These are phyloP conservation scores for Pseudomugil gertrudae DNA, from an alignment of 2,797 vertebrate genomes.

Conservation along the genomic window DNA sequence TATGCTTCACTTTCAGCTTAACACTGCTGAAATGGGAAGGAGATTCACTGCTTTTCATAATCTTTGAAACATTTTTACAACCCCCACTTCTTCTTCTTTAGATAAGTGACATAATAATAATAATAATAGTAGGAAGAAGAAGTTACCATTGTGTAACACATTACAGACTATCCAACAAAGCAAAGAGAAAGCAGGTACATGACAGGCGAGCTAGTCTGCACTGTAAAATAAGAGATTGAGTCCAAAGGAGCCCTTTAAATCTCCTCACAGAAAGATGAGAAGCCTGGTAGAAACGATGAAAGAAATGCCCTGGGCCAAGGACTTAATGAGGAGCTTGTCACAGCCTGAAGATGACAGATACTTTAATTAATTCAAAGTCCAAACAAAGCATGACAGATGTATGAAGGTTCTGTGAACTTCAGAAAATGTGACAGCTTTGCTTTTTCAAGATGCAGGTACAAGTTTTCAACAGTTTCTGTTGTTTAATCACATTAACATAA, in stretches of 20 bases:
- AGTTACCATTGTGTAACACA: too few species aligned
- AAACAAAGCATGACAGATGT: conserved; percentile 12
- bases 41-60: neutral
- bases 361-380: neutral
- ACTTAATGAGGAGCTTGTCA: neutral
- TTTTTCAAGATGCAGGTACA: neutral
- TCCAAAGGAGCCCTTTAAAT: conserved; percentile 22
- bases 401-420: neutral
- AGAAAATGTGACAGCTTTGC: neutral
- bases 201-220: too few species aligned
- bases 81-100: neutral
- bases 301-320: conserved; percentile 5
- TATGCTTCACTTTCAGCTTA: neutral
- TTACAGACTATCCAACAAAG: neutral
- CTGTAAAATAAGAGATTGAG: too few species aligned
- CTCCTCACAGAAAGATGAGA: conserved; percentile 8
- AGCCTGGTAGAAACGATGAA: conserved; percentile 6
- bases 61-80: neutral
- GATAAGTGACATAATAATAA: neutral
- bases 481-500: neutral
- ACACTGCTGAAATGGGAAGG: neutral
- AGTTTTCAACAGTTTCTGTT: neutral
- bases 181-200: too few species aligned
- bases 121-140: too few species aligned
- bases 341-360: conserved; percentile 21